A percentile compares a stretch with the other conserved stretches of the same genome.
Evolutionary conservation across 2,888 invertebrate species (phyloP).

Genomic region (Andrena minutula): DNA sequence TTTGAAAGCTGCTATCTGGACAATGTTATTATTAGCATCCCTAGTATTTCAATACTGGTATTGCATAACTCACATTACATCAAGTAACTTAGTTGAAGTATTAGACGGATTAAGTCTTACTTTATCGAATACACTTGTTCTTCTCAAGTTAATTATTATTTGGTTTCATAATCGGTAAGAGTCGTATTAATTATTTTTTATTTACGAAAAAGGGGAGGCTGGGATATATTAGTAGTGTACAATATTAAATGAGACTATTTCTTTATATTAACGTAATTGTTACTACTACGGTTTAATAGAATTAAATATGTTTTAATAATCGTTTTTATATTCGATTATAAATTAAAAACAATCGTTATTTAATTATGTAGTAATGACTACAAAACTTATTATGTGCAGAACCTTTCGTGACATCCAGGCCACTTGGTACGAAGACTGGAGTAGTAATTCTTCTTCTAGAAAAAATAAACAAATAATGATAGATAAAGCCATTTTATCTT

Average conservation of each 20-base stretch:
- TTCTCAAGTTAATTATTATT: conserved; percentile 51
- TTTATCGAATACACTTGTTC: conserved; percentile 52
- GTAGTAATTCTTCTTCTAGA: not conserved
- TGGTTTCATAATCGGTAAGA: conserved; percentile 55
- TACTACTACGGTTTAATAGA: no score
- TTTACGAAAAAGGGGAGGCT: no score
- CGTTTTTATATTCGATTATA: not conserved
- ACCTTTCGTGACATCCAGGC: conserved; percentile 35
- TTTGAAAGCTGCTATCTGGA: conserved; percentile 38
- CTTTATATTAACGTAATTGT: no score
- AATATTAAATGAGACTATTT: no score
- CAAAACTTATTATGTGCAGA: conserved; percentile 21
- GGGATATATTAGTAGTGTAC: no score
- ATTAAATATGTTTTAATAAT: no score
- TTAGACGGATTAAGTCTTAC: conserved; percentile 52
- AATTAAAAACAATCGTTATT: not conserved
- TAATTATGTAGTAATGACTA: not conserved
- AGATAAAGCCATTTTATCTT: conserved; percentile 42
- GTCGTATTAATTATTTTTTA: no score
- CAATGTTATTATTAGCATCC: conserved; percentile 4
- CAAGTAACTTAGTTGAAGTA: conserved; percentile 40
- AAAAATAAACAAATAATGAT: conserved; percentile 32
- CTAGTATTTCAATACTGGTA: conserved; percentile 59
- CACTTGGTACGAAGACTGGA: conserved; percentile 37
- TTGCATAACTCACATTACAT: conserved; percentile 26